phyloP scores from a whole-genome alignment of 2,797 vertebrate species.

The Acanthopagrus latus region DNA sequence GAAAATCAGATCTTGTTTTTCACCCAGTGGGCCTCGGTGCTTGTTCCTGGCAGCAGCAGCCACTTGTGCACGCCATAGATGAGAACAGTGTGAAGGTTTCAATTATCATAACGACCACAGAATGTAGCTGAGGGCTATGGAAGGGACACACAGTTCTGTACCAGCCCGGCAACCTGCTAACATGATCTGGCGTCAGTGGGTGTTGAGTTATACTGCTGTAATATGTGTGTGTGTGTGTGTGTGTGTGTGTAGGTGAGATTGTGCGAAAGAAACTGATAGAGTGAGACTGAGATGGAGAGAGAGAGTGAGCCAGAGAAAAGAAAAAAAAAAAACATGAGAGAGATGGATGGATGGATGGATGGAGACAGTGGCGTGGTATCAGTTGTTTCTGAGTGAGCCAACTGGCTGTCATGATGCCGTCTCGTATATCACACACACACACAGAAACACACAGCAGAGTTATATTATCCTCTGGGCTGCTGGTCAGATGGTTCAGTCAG shows the following conservation, averaged over 20 bases:
- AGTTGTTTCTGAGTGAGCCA: slow-evolving; percentile 37
- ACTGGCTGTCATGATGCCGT: slow-evolving; percentile 19
- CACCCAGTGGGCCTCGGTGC: neutral
- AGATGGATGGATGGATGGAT: neutral
- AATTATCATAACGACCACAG: neutral
- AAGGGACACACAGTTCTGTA: neutral
- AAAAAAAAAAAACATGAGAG: neutral
- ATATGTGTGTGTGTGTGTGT: neutral
- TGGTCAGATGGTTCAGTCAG: slow-evolving; percentile 8
- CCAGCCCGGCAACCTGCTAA: slow-evolving; percentile 14
- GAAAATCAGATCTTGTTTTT: neutral
- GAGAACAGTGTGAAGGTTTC: neutral
- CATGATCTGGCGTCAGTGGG: slow-evolving; percentile 17
- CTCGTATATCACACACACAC: slow-evolving; percentile 24
- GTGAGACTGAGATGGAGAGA: neutral
- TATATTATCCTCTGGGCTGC: slow-evolving; percentile 5
- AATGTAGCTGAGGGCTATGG: neutral
- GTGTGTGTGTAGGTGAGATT: slow-evolving; percentile 4
- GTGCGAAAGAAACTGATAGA: neutral
- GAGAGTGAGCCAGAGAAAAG: neutral
- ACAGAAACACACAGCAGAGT: slow-evolving; percentile 6
- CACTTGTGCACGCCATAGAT: neutral
- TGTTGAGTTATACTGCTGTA: slow-evolving; percentile 25
- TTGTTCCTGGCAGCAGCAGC: neutral
- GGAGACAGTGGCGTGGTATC: neutral